Evolutionary conservation across 2,113 vertebrate genomes (phyloP).

Genomic region (Cephalophus harveyi): DNA sequence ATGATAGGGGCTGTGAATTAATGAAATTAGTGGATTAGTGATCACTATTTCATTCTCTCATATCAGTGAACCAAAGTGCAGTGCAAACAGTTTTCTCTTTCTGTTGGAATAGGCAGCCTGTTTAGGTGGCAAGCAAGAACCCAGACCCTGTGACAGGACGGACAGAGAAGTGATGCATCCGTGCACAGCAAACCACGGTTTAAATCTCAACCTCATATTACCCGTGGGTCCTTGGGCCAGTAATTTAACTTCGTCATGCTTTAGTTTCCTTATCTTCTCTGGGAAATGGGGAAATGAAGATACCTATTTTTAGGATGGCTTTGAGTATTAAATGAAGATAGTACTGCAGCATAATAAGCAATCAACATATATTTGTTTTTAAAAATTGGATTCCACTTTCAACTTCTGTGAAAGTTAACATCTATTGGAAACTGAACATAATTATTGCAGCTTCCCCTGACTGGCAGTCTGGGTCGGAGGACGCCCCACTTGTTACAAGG

Average conservation of each 20-base stretch:
- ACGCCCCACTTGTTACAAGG: background rate
- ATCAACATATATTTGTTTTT: background rate
- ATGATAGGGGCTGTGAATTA: background rate
- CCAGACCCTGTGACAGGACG: background rate
- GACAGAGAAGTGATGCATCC: background rate
- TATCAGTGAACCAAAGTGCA: background rate
- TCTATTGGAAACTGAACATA: background rate
- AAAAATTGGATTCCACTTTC: background rate
- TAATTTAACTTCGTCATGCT: background rate
- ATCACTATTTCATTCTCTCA: background rate
- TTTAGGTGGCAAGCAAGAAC: background rate
- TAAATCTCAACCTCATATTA: background rate
- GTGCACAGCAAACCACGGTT: background rate
- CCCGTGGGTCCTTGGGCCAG: background rate
- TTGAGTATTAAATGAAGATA: background rate
- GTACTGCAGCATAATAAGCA: background rate
- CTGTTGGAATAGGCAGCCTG: background rate
- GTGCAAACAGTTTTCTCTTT: background rate
- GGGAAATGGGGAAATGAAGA: background rate
- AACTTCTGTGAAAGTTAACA: background rate
- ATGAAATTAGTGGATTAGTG: background rate
- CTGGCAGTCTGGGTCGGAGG: background rate
- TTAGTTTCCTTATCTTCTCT: background rate
- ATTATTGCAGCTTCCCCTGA: background rate
- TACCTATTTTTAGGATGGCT: background rate